Conservation (phyloP, 2,888 invertebrate species). For the Nemapogon koenigi region DNA sequence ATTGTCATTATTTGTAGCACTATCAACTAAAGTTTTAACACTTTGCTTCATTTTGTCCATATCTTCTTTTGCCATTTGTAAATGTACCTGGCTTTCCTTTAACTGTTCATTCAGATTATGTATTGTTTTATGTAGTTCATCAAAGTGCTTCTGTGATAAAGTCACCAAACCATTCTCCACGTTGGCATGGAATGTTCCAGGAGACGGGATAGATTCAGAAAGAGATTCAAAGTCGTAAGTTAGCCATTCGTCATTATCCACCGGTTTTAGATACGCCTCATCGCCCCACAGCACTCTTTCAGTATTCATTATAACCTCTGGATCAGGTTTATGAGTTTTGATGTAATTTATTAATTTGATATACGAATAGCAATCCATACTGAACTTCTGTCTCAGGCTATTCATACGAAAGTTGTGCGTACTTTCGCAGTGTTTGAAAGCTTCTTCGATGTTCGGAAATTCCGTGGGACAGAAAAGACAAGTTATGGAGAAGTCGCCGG, state of each 20-base stretch:
- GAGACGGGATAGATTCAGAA: slow-evolving; percentile 43
- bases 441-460: slow-evolving; percentile 67
- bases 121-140: slow-evolving; percentile 66
- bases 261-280: slow-evolving; percentile 80
- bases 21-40: slow-evolving; percentile 62
- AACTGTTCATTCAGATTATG: slow-evolving; percentile 62
- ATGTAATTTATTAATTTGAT: slow-evolving; percentile 85
- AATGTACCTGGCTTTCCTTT: slow-evolving; percentile 62
- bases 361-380: slow-evolving; percentile 83
- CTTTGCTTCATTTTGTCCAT: slow-evolving; percentile 67
- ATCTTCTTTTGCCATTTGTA: slow-evolving; percentile 67
- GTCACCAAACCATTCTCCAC: slow-evolving; percentile 68
- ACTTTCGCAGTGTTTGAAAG: slow-evolving; percentile 70
- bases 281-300: slow-evolving; percentile 71
- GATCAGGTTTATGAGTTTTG: slow-evolving; percentile 65
- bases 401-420: slow-evolving; percentile 72
- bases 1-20: slow-evolving; percentile 22
- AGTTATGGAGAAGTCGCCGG: slow-evolving; percentile 37
- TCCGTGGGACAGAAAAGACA: slow-evolving; percentile 78
- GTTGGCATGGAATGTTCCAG: slow-evolving; percentile 62
- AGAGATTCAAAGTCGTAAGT: slow-evolving; percentile 75
- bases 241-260: slow-evolving; percentile 80
- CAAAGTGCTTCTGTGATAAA: slow-evolving; percentile 65
- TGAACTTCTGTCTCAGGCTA: slow-evolving; percentile 70
- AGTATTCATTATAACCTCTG: slow-evolving; percentile 61